A percentile compares a stretch with the other conserved stretches of the same genome.
Evolutionary conservation across 2,797 vertebrate species (phyloP).

Genomic region (Rhadinocentrus ornatus): DNA sequence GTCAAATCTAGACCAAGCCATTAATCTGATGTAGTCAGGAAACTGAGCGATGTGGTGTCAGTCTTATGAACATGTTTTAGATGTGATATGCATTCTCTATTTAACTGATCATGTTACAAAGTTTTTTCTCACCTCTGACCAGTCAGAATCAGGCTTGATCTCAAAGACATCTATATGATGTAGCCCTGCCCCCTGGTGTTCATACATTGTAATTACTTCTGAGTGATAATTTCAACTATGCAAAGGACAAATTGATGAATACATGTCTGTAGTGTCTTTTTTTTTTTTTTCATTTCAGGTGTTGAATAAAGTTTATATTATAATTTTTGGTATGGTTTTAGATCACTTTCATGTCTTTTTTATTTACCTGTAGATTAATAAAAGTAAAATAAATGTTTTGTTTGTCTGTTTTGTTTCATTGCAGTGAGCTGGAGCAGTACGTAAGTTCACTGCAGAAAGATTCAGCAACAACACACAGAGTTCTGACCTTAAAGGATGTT

Average conservation of each 20-base stretch:
- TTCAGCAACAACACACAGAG: conserved; percentile 68
- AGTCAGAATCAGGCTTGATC: neutral
- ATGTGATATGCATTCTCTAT: neutral
- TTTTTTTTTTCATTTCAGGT: neutral
- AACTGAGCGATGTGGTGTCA: neutral
- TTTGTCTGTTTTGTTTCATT: conserved; percentile 17
- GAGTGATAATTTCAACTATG: neutral
- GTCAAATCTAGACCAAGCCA: conserved; percentile 16
- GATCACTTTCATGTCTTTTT: neutral
- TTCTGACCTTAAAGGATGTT: conserved; percentile 91
- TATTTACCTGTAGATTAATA: neutral
- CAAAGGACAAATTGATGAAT: neutral
- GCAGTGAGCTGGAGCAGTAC: conserved; percentile 93
- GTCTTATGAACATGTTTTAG: conserved; percentile 11
- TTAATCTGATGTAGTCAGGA: conserved; percentile 1
- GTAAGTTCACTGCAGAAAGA: conserved; percentile 90
- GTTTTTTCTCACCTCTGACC: conserved; percentile 8
- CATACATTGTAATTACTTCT: conserved; percentile 5
- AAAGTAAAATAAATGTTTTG: neutral
- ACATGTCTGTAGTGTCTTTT: neutral
- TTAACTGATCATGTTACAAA: neutral
- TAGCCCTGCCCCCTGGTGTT: conserved; percentile 71
- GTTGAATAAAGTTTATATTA: neutral
- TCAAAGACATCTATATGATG: conserved; percentile 32
- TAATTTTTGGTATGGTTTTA: neutral